Base-by-base conservation (phyloP, 1,140 invertebrate species). In the Drosophila novamexicana region DNA sequence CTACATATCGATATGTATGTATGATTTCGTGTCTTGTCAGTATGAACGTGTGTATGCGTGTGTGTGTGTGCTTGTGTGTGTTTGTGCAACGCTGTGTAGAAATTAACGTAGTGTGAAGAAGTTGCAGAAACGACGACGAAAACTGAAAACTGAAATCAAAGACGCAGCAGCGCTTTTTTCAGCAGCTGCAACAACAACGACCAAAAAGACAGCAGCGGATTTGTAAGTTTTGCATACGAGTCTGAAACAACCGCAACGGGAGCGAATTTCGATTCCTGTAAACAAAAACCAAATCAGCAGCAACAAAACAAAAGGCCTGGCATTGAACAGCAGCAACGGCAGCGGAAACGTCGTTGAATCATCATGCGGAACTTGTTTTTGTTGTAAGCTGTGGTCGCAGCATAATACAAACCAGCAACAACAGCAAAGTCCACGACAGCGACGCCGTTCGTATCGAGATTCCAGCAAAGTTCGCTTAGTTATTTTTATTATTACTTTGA, bases 311-410 rank as follows among this genome's bases (percentile, higher is more conserved):
- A 78, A 63, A 74, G 37, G 39, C 9, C 22, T 36, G 32, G 40
- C 68, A 75, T 71, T 71, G 69, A 72, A 61, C 63, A 29, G 9
- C 29, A 65, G 18, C 42, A 18, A n/a, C 49, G 37, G 39, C 44
- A 63, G 67, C 71, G 74, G 56, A 72, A 72, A 64, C 72, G 59
- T 16, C 45, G 84, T 88, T 88, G 83, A 88, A 80, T 89, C 83
- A 88, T 84, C 83, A 69, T 70, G 65, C 83, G 85, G 84, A 86
- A 86, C 83, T 89, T 77, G 83, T 77, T 86, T 77, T 64, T 80
- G 62, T 72, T 76, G 67, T 76, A 50, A 44, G 61, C 52, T 68
- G 64, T 75, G 54, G 61, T 57, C 53, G 50, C 42, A 88, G 79
- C 79, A 79, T 79, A 83, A 71, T 57, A 71, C 56, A 65, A 69